Base-by-base conservation (phyloP, 1,140 invertebrate genomes). In the Drosophila rufa region DNA sequence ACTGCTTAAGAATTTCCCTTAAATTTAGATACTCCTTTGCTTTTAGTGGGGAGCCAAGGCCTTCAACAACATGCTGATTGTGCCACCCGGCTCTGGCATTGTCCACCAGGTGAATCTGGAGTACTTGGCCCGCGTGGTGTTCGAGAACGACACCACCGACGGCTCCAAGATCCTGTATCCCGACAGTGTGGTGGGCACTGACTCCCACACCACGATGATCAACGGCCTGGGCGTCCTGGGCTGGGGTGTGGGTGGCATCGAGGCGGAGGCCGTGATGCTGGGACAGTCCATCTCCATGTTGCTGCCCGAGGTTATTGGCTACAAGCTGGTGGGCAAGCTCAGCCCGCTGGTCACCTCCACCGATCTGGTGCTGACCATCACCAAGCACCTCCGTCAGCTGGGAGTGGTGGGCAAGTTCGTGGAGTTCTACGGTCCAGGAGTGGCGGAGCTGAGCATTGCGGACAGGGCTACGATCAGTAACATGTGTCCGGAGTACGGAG, bases 191-290 rank as follows among this genome's bases (percentile, higher is more conserved):
- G 98, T 99, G n/a, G 99, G 99, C 12, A 99, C 99, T 0, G 99
- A 99, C 94, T 98, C 97, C 7, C 99, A 99, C 87, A 99, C 99
- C 8, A 99, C 99, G 2, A 99, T 99, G 98, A 99, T 99, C 55
- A 99, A 99, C 93, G 99, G 99, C 2, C 93, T 97, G 15, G 96
- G 96, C 17, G 95, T 97, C 8, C 93, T 97, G 38, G 96, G 96
- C 15, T 97, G 96, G 96, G 96, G 96, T 66, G 92, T 92, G 19
- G 92, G 92, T 5, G 92, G 96, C 43, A 98, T 98, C 78, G 97
- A 98, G 94, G 97, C 97, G 0, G 97, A 98, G 89, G 97, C 97
- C 55, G 97, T 97, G 57, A 98, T 98, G 97, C 92, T 99, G 66
- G 98, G 98, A 0, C 98, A 99, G 93, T 96, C 98, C 0, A 99